phyloP scores from a whole-genome alignment of 1,140 invertebrate species.

The Drosophila virilis region DNA sequence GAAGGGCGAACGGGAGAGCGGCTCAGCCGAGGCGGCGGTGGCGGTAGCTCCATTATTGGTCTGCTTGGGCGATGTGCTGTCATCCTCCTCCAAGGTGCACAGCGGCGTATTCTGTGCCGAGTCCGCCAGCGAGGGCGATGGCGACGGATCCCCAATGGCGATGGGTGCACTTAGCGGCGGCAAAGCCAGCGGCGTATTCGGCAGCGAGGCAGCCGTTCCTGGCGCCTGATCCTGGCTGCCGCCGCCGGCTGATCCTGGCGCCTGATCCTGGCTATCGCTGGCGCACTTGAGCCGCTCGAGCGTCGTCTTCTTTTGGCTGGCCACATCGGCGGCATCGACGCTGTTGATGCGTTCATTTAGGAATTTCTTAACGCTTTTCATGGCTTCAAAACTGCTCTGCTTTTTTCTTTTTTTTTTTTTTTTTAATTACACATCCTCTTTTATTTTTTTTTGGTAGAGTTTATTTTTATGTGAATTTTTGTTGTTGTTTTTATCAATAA shows the following conservation, averaged over 20 bases:
- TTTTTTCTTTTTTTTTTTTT: neutral
- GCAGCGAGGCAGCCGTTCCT: slow-evolving; percentile 37
- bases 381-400: slow-evolving; percentile 29
- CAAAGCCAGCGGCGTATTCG: slow-evolving; percentile 65
- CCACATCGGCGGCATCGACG: slow-evolving; percentile 62
- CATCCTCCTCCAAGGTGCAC: slow-evolving; percentile 69
- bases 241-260: neutral
- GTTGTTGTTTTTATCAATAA: slow-evolving; percentile 31
- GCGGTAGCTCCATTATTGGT: slow-evolving; percentile 16
- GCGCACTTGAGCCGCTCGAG: slow-evolving; percentile 61
- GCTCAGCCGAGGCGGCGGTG: slow-evolving; percentile 27
- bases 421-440: slow-evolving; percentile 11
- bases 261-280: slow-evolving; percentile 9
- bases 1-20: slow-evolving; percentile 65
- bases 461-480: neutral
- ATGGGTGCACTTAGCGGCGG: slow-evolving; percentile 65
- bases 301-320: slow-evolving; percentile 49
- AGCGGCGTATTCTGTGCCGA: slow-evolving; percentile 73
- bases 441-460: neutral
- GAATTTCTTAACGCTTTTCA: slow-evolving; percentile 84
- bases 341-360: slow-evolving; percentile 80
- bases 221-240: slow-evolving; percentile 11
- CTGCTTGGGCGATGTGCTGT: slow-evolving; percentile 61
- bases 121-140: slow-evolving; percentile 69
- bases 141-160: slow-evolving; percentile 71